Evolutionary conservation across 2,113 vertebrate species (phyloP).

Genomic region (Falcunculus frontatus): DNA sequence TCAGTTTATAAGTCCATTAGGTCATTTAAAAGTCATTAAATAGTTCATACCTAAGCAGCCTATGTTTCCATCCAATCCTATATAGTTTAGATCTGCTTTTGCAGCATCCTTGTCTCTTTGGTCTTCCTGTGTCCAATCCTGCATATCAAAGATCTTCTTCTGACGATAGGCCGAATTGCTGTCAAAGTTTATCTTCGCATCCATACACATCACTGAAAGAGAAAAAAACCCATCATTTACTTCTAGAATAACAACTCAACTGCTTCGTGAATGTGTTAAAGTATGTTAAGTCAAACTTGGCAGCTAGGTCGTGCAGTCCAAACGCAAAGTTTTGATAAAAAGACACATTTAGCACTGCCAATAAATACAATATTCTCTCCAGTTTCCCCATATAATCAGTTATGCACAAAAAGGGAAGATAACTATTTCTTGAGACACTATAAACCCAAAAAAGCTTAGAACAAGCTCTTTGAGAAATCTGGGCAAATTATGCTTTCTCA

Average conservation of each 20-base stretch:
- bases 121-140: slow-evolving; percentile 97
- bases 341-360: neutral
- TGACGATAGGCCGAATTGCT: slow-evolving; percentile 92
- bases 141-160: slow-evolving; percentile 88
- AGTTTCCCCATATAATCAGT: neutral
- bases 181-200: slow-evolving; percentile 98
- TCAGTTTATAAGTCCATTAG: neutral
- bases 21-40: neutral
- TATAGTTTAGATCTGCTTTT: slow-evolving; percentile 92
- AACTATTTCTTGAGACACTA: neutral
- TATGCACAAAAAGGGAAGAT: neutral
- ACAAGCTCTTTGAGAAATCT: neutral
- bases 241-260: neutral
- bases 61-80: slow-evolving; percentile 94
- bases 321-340: neutral
- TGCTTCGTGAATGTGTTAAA: neutral
- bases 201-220: slow-evolving; percentile 93
- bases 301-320: neutral
- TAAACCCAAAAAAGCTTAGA: neutral
- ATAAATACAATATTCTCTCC: neutral
- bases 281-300: neutral
- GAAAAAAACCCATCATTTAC: neutral
- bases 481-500: neutral
- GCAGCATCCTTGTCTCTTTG: slow-evolving; percentile 87
- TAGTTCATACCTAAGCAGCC: slow-evolving; percentile 87